Conservation (phyloP, 23 tunicate species). For the Halocynthia roretzi region DNA sequence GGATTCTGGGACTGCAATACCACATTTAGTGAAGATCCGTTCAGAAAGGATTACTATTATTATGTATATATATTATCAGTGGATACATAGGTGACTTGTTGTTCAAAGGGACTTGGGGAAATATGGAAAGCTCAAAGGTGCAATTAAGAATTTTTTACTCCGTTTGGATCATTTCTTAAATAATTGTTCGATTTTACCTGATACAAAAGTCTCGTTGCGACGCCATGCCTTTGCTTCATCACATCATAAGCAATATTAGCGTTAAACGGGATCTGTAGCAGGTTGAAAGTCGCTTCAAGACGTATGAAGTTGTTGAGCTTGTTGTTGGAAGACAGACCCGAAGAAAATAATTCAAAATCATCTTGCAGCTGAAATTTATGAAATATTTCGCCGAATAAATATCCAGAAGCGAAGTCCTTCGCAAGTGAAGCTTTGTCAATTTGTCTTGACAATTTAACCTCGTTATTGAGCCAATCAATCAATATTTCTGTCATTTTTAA, state of each 20-base stretch:
- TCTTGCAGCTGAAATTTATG: constrained; percentile 77
- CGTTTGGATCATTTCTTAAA: too few species aligned
- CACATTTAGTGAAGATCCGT: too few species aligned
- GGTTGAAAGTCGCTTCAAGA: constrained; percentile 71
- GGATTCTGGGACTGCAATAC: too few species aligned
- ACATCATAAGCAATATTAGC: constrained; percentile 83
- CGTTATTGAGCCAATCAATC: constrained; percentile 82
- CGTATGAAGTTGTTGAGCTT: constrained; percentile 89
- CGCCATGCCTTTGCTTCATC: constrained; percentile 78
- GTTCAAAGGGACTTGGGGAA: too few species aligned
- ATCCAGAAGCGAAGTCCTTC: constrained; percentile 78
- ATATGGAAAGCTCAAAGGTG: too few species aligned
- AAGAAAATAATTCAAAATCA: constrained; percentile 83
- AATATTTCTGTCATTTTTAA: constrained; percentile 78
- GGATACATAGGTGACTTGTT: too few species aligned
- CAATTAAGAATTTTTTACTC: too few species aligned
- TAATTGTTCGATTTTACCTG: constrained; percentile 33
- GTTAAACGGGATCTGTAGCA: constrained; percentile 88
- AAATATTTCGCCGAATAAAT: constrained; percentile 77
- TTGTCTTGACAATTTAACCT: constrained; percentile 54
- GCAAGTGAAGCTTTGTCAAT: constrained; percentile 61
- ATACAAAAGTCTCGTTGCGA: constrained; percentile 82
- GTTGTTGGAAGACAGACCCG: constrained; percentile 62
- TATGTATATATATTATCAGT: too few species aligned
- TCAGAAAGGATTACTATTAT: too few species aligned